These are phyloP conservation scores for Parauchenoglanis punctatus DNA, from an alignment of 2,797 vertebrate species.

Conservation along the genomic window DNA sequence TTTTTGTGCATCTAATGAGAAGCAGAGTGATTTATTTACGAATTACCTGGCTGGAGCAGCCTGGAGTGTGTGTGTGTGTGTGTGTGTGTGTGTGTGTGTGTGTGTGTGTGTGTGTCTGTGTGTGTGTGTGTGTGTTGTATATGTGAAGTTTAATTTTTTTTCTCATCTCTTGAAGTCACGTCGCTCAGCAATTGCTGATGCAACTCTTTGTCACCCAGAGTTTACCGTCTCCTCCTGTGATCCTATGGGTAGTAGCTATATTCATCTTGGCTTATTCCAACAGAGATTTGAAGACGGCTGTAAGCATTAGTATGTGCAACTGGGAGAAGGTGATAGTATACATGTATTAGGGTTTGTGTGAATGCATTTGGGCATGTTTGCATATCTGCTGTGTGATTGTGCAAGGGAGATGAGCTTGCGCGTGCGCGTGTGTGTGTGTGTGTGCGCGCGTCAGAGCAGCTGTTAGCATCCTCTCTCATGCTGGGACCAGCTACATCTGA, in stretches of 20 bases:
- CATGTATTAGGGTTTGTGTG: conserved; percentile 21
- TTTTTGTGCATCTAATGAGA: conserved; percentile 75
- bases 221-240: conserved; percentile 78
- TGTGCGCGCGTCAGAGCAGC: conserved; percentile 75
- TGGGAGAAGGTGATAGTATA: conserved; percentile 43
- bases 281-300: conserved; percentile 42
- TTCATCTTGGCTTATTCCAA: conserved; percentile 67
- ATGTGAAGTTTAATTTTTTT: conserved; percentile 31
- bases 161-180: conserved; percentile 75
- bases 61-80: conserved; percentile 44
- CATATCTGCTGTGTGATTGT: conserved; percentile 42
- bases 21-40: conserved; percentile 81
- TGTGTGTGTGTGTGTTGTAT: conserved; percentile 18
- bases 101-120: conserved; percentile 24
- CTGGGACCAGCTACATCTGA: conserved; percentile 75
- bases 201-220: conserved; percentile 83
- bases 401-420: not conserved
- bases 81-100: conserved; percentile 25
- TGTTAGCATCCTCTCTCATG: conserved; percentile 78
- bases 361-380: conserved; percentile 74
- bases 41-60: conserved; percentile 79
- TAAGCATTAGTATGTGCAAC: conserved; percentile 35
- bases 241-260: conserved; percentile 77
- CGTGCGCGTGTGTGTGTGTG: not conserved
- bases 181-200: conserved; percentile 83